These are phyloP conservation scores for Pristiophorus japonicus DNA, from an alignment of 2,113 vertebrate species.

Conservation along the genomic window DNA sequence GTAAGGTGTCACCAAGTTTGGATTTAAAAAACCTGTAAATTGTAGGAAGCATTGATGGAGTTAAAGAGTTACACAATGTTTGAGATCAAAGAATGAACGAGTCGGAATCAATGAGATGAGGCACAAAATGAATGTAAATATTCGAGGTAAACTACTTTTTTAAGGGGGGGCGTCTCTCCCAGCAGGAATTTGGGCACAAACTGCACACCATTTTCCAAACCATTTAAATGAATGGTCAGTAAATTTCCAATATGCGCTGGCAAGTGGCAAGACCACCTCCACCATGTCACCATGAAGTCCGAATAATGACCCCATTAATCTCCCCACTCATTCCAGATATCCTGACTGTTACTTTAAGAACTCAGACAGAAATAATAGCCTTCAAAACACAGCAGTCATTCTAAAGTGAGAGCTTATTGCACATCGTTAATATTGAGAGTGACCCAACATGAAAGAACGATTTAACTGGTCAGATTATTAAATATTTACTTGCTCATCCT, in stretches of 20 bases:
- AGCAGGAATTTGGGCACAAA: neutral
- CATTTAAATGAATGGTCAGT: neutral
- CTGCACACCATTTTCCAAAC: neutral
- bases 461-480: slow-evolving; percentile 14
- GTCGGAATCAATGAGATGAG: neutral
- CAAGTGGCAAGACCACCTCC: neutral
- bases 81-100: neutral
- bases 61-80: neutral
- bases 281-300: too few relatives aligned
- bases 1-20: neutral
- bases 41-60: neutral
- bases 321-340: neutral
- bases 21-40: neutral
- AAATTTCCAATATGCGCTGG: neutral
- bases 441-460: neutral
- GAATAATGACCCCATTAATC: neutral
- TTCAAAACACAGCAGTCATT: neutral
- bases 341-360: neutral
- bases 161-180: neutral
- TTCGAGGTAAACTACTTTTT: neutral
- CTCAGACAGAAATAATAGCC: neutral
- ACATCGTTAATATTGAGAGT: neutral
- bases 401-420: neutral
- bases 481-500: slow-evolving; percentile 31
- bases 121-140: neutral